These are phyloP conservation scores for Girardia tigrina DNA, from an alignment of 2,888 invertebrate genomes.

Conservation along the genomic window DNA sequence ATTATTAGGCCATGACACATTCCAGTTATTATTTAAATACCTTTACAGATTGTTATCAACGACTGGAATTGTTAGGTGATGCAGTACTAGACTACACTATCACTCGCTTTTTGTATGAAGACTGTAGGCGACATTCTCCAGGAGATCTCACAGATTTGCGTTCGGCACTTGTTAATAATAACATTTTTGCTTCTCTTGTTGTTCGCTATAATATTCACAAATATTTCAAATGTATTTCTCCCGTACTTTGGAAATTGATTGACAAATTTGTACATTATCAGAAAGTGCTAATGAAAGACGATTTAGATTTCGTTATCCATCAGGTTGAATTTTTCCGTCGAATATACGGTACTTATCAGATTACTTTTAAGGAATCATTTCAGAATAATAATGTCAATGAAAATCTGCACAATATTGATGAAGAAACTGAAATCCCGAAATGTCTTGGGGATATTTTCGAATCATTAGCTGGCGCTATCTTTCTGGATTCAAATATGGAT, in stretches of 20 bases:
- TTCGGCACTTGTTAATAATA: constrained; percentile 97
- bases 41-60: constrained; percentile 90
- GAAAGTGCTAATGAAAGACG: constrained; percentile 57
- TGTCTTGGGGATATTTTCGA: constrained; percentile 96
- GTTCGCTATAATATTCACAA: constrained; percentile 90
- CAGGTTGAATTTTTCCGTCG: constrained; percentile 27
- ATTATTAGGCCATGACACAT: constrained; percentile 63
- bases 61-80: constrained; percentile 51
- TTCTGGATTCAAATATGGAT: constrained; percentile 78
- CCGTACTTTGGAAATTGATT: constrained; percentile 77
- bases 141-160: constrained; percentile 78
- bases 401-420: constrained; percentile 56
- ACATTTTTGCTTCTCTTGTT: constrained; percentile 91
- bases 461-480: constrained; percentile 90
- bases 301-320: constrained; percentile 40
- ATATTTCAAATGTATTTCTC: constrained; percentile 73
- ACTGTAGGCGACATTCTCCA: constrained; percentile 62
- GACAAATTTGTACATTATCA: constrained; percentile 81
- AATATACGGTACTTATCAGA: neutral
- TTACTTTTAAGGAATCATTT: neutral
- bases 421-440: constrained; percentile 95
- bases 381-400: neutral
- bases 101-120: constrained; percentile 75
- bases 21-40: constrained; percentile 86
- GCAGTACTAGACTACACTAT: constrained; percentile 53